A percentile compares a stretch with the other conserved stretches of the same genome.
Conservation (phyloP, 2,888 invertebrate species). For the Brenthis ino region DNA sequence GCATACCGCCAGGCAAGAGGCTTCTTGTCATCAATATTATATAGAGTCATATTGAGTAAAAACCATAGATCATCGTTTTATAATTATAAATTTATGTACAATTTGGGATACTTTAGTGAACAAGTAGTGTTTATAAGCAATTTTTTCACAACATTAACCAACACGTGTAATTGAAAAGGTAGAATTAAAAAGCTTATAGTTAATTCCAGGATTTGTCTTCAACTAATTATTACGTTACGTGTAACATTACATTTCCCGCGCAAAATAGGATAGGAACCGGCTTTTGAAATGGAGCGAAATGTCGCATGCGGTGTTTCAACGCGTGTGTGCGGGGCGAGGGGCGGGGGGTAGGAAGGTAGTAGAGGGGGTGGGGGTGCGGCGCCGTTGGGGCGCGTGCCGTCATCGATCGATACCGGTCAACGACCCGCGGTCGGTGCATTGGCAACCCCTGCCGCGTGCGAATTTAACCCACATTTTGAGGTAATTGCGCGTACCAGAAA, state of each 20-base stretch:
- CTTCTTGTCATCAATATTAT: conserved; percentile 38
- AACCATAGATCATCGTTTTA: conserved; percentile 13
- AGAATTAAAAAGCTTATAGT: background rate
- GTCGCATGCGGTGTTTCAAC: conserved; percentile 77
- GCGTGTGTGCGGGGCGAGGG: conserved; percentile 47
- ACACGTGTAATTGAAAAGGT: background rate
- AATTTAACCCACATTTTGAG: conserved; percentile 62
- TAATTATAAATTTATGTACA: background rate
- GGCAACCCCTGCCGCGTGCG: conserved; percentile 60
- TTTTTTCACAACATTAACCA: no score
- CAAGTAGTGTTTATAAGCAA: background rate
- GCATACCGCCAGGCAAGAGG: conserved; percentile 56
- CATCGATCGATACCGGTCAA: conserved; percentile 78
- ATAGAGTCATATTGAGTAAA: conserved; percentile 24
- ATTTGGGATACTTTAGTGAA: background rate
- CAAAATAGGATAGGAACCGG: conserved; percentile 38
- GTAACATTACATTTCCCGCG: conserved; percentile 37
- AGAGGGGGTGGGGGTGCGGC: conserved; percentile 53
- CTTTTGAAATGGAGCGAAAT: conserved; percentile 59
- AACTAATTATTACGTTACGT: conserved; percentile 9
- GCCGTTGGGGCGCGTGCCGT: conserved; percentile 67
- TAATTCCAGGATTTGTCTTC: background rate
- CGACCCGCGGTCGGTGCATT: conserved; percentile 77
- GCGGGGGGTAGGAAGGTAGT: conserved; percentile 44
- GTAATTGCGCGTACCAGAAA: conserved; percentile 48